Evolutionary conservation across 2,113 vertebrate species (phyloP).

Genomic region (Pollachius pollachius): DNA sequence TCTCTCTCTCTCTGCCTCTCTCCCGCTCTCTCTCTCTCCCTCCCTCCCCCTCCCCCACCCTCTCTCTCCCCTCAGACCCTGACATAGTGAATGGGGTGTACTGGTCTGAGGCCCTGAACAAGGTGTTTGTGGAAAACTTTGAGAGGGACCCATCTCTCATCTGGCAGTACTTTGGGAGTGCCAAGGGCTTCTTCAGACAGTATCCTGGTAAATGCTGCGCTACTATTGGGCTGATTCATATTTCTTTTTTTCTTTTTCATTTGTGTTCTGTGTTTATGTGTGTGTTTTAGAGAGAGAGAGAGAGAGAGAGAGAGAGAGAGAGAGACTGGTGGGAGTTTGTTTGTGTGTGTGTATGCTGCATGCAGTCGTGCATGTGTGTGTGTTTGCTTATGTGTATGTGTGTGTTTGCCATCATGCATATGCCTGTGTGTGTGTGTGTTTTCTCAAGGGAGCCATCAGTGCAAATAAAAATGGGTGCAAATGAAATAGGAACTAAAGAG

Average conservation of each 20-base stretch:
- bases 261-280: constrained; percentile 3
- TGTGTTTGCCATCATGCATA: not conserved
- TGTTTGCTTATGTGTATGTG: too few relatives aligned
- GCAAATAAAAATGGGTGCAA: constrained; percentile 47
- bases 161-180: constrained; percentile 98
- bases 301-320: too few relatives aligned
- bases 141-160: constrained; percentile 94
- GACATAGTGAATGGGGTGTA: constrained; percentile 96
- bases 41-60: not conserved
- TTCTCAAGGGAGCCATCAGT: constrained; percentile 46
- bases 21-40: not conserved
- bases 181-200: constrained; percentile 97
- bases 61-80: constrained; percentile 76
- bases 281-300: too few relatives aligned
- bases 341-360: too few relatives aligned
- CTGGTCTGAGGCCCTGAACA: constrained; percentile 98
- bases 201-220: constrained; percentile 85
- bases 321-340: too few relatives aligned
- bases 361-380: too few relatives aligned
- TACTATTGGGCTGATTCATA: not conserved
- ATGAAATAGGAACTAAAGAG: constrained; percentile 66
- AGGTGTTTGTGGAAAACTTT: constrained; percentile 97
- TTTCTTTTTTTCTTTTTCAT: not conserved
- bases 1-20: constrained; percentile 72
- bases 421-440: constrained; percentile 3